phyloP scores from a whole-genome alignment of 2,888 invertebrate genomes.

The Oeneis ivallda region DNA sequence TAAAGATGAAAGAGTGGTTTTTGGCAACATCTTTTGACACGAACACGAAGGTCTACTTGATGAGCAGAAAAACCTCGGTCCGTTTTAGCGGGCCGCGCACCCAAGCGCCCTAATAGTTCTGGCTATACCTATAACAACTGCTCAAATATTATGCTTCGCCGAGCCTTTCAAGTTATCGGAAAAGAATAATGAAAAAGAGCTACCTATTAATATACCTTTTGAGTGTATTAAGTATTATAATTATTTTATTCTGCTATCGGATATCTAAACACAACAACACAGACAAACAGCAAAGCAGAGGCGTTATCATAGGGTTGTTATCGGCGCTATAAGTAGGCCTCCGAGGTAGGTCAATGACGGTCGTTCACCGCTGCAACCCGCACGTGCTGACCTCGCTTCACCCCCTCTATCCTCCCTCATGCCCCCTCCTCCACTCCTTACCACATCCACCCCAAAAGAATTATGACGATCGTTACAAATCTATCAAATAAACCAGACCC shows the following conservation, averaged over 20 bases:
- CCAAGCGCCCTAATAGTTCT: too few species aligned
- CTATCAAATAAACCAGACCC: constrained; percentile 8
- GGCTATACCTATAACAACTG: too few species aligned
- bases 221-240: not conserved
- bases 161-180: not conserved
- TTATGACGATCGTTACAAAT: constrained; percentile 26
- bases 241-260: constrained; percentile 14
- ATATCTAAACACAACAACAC: constrained; percentile 27
- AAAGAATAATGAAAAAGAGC: not conserved
- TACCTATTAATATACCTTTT: not conserved
- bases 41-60: too few species aligned
- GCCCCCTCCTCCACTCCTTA: constrained; percentile 37
- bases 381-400: constrained; percentile 72
- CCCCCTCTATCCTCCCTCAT: constrained; percentile 42
- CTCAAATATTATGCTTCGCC: too few species aligned
- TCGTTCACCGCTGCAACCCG: constrained; percentile 76
- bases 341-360: constrained; percentile 80
- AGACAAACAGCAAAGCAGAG: constrained; percentile 38
- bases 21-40: too few species aligned
- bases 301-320: constrained; percentile 70
- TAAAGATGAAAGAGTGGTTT: too few species aligned
- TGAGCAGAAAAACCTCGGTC: too few species aligned
- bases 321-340: constrained; percentile 69
- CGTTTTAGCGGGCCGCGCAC: too few species aligned
- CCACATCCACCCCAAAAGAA: constrained; percentile 32